Conservation (phyloP, 2,113 vertebrate genomes). For the Sturnira hondurensis region DNA sequence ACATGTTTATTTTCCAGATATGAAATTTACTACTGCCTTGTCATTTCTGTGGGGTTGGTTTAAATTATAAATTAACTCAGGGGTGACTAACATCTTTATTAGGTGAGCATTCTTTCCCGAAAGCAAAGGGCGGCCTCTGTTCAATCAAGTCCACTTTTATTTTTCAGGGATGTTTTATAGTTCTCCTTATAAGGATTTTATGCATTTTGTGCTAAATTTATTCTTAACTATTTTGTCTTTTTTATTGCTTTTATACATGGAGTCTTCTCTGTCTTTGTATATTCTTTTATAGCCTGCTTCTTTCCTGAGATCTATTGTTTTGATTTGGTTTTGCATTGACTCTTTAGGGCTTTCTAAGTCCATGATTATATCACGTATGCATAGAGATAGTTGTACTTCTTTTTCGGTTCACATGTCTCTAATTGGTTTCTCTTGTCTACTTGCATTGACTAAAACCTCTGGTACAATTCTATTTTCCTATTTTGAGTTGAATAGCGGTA, state of each 20-base stretch:
- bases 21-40: neutral
- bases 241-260: neutral
- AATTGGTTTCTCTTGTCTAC: neutral
- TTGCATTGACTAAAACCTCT: neutral
- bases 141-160: neutral
- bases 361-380: neutral
- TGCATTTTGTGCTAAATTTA: neutral
- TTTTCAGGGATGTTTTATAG: neutral
- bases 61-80: neutral
- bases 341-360: neutral
- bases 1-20: neutral
- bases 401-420: neutral
- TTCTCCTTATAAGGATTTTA: neutral
- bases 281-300: neutral
- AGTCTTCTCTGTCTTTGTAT: neutral
- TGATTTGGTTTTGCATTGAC: neutral
- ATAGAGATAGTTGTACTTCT: neutral
- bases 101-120: neutral
- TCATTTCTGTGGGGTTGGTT: neutral
- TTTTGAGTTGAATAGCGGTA: neutral
- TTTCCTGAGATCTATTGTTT: neutral
- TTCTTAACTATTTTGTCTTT: neutral
- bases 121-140: neutral
- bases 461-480: neutral
- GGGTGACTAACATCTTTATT: neutral